Percentiles rank a stretch among this genome's conserved stretches.
Evolutionary conservation across 2,113 vertebrate species (phyloP).

Genomic region (Cyanoliseus patagonus): DNA sequence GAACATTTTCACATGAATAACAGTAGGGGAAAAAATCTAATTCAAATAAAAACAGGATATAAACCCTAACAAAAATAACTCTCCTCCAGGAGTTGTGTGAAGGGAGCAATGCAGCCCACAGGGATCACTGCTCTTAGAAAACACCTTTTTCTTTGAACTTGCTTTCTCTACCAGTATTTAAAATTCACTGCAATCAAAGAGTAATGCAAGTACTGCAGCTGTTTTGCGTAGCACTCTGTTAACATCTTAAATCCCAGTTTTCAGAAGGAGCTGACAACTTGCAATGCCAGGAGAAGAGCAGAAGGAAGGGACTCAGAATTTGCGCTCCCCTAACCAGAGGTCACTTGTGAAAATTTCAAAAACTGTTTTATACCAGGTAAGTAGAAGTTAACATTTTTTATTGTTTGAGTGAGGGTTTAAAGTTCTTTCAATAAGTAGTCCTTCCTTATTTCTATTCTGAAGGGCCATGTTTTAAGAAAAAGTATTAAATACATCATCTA

Average conservation of each 20-base stretch:
- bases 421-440: neutral
- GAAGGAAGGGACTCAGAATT: neutral
- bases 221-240: neutral
- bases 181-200: neutral
- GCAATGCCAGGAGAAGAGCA: neutral
- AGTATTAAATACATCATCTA: neutral
- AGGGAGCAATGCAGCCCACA: neutral
- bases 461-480: neutral
- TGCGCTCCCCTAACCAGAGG: neutral
- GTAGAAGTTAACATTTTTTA: neutral
- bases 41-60: neutral
- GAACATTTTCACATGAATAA: neutral
- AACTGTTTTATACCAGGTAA: neutral
- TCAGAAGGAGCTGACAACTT: neutral
- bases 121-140: neutral
- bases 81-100: neutral
- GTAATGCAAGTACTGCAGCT: neutral
- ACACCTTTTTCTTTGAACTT: neutral
- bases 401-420: neutral
- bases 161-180: neutral
- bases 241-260: neutral
- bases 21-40: fast-evolving
- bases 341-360: neutral
- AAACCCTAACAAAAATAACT: neutral
- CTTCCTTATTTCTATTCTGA: neutral